Percentiles rank a stretch among this genome's conserved stretches.
Evolutionary conservation across 2,113 vertebrate species (phyloP).

Genomic region (Camelus bactrianus): DNA sequence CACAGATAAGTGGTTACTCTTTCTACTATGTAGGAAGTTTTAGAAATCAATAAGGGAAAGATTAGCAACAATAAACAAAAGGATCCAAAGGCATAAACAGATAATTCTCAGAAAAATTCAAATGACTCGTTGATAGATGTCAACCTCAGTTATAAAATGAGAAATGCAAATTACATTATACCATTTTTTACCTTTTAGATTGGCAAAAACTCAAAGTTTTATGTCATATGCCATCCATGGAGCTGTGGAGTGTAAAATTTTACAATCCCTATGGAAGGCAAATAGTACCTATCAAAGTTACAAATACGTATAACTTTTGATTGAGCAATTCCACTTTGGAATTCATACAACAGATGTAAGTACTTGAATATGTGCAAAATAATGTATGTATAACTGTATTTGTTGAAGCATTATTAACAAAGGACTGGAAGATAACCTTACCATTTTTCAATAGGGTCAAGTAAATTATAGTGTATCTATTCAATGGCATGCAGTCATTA

Average conservation of each 20-base stretch:
- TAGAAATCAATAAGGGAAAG: not conserved
- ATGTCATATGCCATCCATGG: not conserved
- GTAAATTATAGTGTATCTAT: not conserved
- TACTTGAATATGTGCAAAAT: not conserved
- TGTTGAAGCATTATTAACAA: constrained; percentile 4
- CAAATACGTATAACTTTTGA: not conserved
- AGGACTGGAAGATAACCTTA: not conserved
- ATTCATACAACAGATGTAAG: not conserved
- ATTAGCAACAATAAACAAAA: not conserved
- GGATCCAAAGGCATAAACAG: not conserved
- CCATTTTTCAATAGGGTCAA: not conserved
- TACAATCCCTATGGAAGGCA: not conserved
- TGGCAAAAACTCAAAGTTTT: not conserved
- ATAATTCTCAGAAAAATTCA: constrained; percentile 45
- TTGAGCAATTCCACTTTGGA: not conserved
- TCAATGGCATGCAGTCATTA: not conserved
- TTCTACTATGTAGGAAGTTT: not conserved
- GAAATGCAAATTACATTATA: constrained; percentile 46
- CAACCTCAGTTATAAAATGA: constrained; percentile 21
- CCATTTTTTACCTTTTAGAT: not conserved
- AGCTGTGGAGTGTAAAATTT: not conserved
- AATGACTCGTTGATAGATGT: constrained; percentile 10
- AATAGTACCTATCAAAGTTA: constrained; percentile 21
- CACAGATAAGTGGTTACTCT: not conserved
- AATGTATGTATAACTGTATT: not conserved